phyloP scores from a whole-genome alignment of 2,113 vertebrate genomes.

The Henicopernis longicauda region DNA sequence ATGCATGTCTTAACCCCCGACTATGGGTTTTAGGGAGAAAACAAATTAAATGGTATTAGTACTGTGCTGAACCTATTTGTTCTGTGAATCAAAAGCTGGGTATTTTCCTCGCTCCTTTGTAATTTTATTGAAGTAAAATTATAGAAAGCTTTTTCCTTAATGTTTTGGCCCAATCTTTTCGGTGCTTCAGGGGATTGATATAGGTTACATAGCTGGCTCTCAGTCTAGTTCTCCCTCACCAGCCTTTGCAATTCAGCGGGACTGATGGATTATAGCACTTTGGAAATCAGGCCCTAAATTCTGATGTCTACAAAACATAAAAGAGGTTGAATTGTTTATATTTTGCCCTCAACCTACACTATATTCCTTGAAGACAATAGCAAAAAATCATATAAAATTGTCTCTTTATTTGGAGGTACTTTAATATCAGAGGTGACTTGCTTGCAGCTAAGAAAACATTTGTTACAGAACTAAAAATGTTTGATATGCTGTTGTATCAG shows the following conservation, averaged over 20 bases:
- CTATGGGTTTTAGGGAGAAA: background rate
- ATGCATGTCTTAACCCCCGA: background rate
- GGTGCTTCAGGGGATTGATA: background rate
- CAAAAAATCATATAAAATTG: background rate
- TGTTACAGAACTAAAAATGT: background rate
- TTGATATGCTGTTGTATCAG: background rate
- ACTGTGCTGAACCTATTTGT: background rate
- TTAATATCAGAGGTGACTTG: background rate
- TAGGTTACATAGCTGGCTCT: background rate
- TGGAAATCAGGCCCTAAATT: background rate
- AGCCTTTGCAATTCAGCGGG: background rate
- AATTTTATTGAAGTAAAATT: background rate
- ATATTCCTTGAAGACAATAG: background rate
- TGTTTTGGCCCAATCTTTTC: background rate
- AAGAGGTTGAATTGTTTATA: background rate
- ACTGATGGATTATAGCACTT: background rate
- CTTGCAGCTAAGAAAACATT: constrained; percentile 29
- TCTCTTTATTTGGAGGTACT: background rate
- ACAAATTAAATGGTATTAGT: background rate
- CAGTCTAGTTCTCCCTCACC: background rate
- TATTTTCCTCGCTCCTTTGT: background rate
- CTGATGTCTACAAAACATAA: background rate
- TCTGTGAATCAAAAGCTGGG: background rate
- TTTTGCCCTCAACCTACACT: background rate
- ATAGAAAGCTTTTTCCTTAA: background rate